phyloP scores from a whole-genome alignment of 2,888 invertebrate genomes.

The Drosophila melanosoma region DNA sequence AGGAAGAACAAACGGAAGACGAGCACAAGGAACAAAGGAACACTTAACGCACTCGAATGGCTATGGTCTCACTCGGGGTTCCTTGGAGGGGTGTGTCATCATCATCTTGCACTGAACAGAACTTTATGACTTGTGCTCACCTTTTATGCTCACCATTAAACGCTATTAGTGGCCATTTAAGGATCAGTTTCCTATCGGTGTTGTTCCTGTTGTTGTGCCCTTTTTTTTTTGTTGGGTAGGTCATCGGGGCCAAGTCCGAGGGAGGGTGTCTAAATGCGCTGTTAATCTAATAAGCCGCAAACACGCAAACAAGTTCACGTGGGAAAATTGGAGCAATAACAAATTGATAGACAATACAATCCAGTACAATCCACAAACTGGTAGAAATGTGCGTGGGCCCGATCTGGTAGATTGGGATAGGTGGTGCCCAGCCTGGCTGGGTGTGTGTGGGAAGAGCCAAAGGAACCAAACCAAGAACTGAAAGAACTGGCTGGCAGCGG shows the following conservation, averaged over 20 bases:
- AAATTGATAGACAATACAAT: constrained; percentile 40
- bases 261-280: constrained; percentile 65
- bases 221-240: constrained; percentile 50
- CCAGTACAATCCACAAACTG: background rate
- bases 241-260: constrained; percentile 37
- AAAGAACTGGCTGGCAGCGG: constrained; percentile 8
- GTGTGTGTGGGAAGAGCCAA: constrained; percentile 83
- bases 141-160: constrained; percentile 76
- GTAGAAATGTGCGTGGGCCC: constrained; percentile 37
- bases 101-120: constrained; percentile 32
- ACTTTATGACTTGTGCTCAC: constrained; percentile 79
- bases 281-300: constrained; percentile 80
- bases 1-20: constrained; percentile 48
- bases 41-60: constrained; percentile 43
- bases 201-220: background rate
- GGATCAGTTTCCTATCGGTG: constrained; percentile 61
- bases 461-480: background rate
- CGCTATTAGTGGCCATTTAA: constrained; percentile 80
- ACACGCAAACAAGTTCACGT: constrained; percentile 83
- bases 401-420: constrained; percentile 21
- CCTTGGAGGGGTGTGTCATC: constrained; percentile 53
- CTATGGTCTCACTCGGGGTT: constrained; percentile 8
- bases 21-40: constrained; percentile 63
- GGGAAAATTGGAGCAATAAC: constrained; percentile 81
- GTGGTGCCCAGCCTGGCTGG: constrained; percentile 36